These are phyloP conservation scores for Phalacrocorax pelagicus DNA, from an alignment of 2,113 vertebrate genomes.

Conservation along the genomic window DNA sequence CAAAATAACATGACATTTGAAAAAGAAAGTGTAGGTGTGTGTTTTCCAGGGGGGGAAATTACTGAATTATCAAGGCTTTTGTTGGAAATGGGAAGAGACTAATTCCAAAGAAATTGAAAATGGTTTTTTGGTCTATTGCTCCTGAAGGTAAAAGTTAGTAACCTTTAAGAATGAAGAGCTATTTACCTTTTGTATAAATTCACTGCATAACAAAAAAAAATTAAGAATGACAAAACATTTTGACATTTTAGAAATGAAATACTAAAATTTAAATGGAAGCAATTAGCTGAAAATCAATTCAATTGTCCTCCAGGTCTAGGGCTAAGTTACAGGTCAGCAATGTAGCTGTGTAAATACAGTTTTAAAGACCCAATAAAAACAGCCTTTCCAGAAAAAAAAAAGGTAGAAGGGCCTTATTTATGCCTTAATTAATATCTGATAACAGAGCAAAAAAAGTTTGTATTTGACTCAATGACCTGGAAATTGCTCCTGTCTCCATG, in stretches of 20 bases:
- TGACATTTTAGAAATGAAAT: background rate
- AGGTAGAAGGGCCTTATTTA: background rate
- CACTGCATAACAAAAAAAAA: background rate
- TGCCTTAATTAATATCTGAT: background rate
- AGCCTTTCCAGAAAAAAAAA: background rate
- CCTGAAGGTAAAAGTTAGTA: background rate
- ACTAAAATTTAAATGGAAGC: background rate
- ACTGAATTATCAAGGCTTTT: background rate
- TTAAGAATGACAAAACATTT: background rate
- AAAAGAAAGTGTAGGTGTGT: background rate
- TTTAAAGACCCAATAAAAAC: background rate
- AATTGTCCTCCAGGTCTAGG: background rate
- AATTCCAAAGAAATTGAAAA: background rate
- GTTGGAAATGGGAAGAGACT: background rate
- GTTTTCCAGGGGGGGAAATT: background rate
- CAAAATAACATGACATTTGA: background rate
- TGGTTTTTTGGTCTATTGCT: accelerated
- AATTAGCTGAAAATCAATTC: conserved; percentile 11
- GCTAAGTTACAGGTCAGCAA: background rate
- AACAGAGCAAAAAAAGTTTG: background rate
- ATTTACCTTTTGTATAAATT: background rate
- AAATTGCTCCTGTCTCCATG: background rate
- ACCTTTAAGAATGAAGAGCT: background rate
- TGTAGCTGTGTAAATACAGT: background rate
- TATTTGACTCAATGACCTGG: background rate